phyloP scores from a whole-genome alignment of 2,113 vertebrate species.

The Loxodonta africana region DNA sequence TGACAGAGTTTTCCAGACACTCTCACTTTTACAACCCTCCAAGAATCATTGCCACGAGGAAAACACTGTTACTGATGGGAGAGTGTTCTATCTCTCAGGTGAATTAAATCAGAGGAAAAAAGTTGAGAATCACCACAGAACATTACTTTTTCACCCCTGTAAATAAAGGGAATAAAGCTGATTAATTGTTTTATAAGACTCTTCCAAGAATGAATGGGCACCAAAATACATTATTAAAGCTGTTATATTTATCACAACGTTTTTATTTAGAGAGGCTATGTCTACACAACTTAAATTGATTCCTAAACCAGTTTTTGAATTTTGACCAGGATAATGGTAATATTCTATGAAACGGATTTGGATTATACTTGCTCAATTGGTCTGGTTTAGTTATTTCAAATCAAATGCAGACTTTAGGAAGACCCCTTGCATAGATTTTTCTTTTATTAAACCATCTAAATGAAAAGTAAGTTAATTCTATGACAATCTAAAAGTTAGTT shows the following conservation, averaged over 20 bases:
- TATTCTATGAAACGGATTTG: not conserved
- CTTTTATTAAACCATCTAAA: not conserved
- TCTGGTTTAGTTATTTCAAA: not conserved
- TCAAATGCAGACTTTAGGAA: not conserved
- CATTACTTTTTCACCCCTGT: not conserved
- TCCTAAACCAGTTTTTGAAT: not conserved
- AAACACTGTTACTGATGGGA: not conserved
- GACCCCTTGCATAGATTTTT: not conserved
- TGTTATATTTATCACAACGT: not conserved
- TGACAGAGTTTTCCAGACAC: too few relatives aligned
- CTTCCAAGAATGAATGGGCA: not conserved
- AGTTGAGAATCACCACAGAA: not conserved
- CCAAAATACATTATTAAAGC: not conserved
- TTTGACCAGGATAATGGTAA: not conserved
- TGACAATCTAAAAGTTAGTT: not conserved
- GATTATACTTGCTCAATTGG: not conserved
- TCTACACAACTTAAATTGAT: not conserved
- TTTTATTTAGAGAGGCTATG: not conserved
- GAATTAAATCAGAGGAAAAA: not conserved
- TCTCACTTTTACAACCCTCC: not conserved
- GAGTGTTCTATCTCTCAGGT: not conserved
- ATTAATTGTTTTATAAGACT: not conserved
- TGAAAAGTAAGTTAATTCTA: slow-evolving; percentile 5
- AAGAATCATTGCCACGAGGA: not conserved
- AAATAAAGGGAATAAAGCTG: not conserved